Conservation (phyloP, 2,797 vertebrate genomes). For the Valencia hispanica region DNA sequence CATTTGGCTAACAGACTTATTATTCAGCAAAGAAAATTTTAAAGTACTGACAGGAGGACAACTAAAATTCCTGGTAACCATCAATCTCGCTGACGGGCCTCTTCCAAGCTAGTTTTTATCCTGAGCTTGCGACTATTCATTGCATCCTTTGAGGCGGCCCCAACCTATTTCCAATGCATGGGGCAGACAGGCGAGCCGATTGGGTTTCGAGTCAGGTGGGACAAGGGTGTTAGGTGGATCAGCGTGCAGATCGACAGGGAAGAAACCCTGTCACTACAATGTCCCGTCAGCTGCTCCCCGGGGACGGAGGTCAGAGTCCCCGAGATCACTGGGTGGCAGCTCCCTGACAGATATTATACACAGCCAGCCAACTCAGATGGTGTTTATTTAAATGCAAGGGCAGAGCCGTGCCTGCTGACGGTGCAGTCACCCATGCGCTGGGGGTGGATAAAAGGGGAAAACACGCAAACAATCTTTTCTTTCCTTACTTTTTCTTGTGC, state of each 20-base stretch:
- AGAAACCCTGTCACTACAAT: slow-evolving; percentile 70
- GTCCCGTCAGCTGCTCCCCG: slow-evolving; percentile 49
- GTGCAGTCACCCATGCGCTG: slow-evolving; percentile 67
- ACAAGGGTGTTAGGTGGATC: slow-evolving; percentile 58
- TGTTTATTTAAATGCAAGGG: slow-evolving; percentile 78
- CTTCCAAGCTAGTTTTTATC: slow-evolving; percentile 57
- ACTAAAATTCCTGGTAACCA: slow-evolving; percentile 47
- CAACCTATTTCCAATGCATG: slow-evolving; percentile 67
- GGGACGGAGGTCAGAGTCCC: slow-evolving; percentile 66
- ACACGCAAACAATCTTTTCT: slow-evolving; percentile 14
- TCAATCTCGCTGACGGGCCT: slow-evolving; percentile 62
- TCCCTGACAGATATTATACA: slow-evolving; percentile 74
- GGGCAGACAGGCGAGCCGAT: slow-evolving; percentile 29
- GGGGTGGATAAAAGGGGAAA: slow-evolving; percentile 35
- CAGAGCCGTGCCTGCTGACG: slow-evolving; percentile 65
- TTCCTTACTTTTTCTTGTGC: slow-evolving; percentile 11
- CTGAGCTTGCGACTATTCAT: slow-evolving; percentile 35
- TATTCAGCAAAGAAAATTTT: slow-evolving; percentile 63
- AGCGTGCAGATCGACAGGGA: slow-evolving; percentile 60
- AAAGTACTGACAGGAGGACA: slow-evolving; percentile 54
- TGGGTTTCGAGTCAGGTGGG: slow-evolving; percentile 34
- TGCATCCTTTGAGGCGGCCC: slow-evolving; percentile 37
- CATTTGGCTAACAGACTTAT: slow-evolving; percentile 56
- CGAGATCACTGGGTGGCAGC: slow-evolving; percentile 68
- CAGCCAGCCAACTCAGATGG: slow-evolving; percentile 71